Percentiles rank a stretch among this genome's conserved stretches.
Evolutionary conservation across 2,797 vertebrate genomes (phyloP).

Genomic region (Hirundo rustica): DNA sequence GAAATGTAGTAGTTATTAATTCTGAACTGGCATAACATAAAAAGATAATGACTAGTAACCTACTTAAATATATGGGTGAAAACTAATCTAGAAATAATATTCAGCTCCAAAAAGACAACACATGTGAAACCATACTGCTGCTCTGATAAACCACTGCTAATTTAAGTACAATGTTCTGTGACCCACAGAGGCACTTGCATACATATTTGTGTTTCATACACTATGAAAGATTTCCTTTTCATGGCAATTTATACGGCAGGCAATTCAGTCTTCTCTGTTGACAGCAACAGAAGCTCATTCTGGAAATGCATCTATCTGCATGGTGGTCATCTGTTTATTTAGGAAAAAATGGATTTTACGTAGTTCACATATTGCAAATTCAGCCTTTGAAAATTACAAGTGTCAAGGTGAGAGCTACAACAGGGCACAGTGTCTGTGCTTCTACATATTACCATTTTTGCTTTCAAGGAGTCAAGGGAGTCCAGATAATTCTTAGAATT

Average conservation of each 20-base stretch:
- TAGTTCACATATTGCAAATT: background rate
- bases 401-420: background rate
- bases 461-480: background rate
- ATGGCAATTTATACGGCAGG: background rate
- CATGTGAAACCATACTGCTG: background rate
- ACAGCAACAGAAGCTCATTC: background rate
- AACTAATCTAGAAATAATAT: background rate
- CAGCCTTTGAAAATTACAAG: background rate
- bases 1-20: background rate
- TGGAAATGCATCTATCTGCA: background rate
- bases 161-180: background rate
- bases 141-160: background rate
- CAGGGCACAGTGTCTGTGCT: background rate
- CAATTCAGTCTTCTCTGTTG: background rate
- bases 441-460: background rate
- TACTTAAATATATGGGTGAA: constrained; percentile 28
- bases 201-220: background rate
- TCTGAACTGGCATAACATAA: constrained; percentile 2
- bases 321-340: background rate
- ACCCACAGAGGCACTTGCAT: background rate
- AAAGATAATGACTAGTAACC: constrained; percentile 26
- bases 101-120: background rate
- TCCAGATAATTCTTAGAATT: background rate
- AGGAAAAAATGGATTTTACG: background rate
- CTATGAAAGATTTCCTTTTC: background rate